Base-by-base conservation (phyloP, 2,797 vertebrate species). In the Onychomys arenicola region DNA sequence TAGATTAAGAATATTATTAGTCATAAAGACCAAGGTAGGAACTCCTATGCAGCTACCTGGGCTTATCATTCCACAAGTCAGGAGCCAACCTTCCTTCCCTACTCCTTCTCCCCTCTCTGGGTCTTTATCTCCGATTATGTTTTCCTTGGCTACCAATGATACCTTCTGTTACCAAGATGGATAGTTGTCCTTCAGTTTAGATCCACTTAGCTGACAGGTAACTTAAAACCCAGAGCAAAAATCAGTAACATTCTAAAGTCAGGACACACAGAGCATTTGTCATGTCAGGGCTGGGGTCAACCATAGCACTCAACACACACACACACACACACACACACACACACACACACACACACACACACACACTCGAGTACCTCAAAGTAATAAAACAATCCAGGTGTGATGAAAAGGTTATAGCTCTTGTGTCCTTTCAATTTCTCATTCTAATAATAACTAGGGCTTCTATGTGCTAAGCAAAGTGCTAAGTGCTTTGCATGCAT, bases 381-480 rank as follows among this genome's bases (percentile, higher is more conserved):
- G 34, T 94, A 69, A 90, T 65, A 90, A 49, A 75, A 89, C 52
- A 95, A 95, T 86, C 19, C 85, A 75, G 43, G 82, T 90, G 89
- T 59, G 93, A 77, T 57, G 80, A 96, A 77, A 92, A 89, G 57
- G 93, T 75, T 83, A 85, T 1, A 94, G 63, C 29, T 82, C 67
- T 92, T 71, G 40, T 43, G 8, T 52, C 52, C 67, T 96, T 92
- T 95, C 43, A 89, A 75, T 65, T 91, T 91, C 89, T 92, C 49
- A 92, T 95, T 78, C 78, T 97, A 96, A 80, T 83, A 97, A 88
- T 85, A 95, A 95, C 95, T 67, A 97, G 19, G 61, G 77, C n/a
- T 82, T 95, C 81, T 43, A 43, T 29, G 78, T 40, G 52, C 75
- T 76, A 85, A 67, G 91, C 78, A 84, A 89, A 97, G 63, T 82